A percentile compares a stretch with the other conserved stretches of the same genome.
Evolutionary conservation across 2,113 vertebrate species (phyloP).

Genomic region (Lamprologus callipterus): DNA sequence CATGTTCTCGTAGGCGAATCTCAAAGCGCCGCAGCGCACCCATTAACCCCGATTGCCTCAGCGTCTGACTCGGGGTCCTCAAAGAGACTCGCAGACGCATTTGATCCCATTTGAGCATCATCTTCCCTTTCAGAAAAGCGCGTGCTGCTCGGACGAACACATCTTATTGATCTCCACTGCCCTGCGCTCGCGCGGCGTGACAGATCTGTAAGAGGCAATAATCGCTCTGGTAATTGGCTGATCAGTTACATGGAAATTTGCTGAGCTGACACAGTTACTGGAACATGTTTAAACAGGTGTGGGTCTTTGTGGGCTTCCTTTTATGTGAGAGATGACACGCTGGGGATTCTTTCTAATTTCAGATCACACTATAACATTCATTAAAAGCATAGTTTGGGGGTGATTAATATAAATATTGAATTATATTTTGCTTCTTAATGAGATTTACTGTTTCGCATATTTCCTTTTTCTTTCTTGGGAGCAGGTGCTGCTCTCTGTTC

Average conservation of each 20-base stretch:
- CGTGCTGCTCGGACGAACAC: neutral
- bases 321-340: neutral
- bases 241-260: slow-evolving; percentile 46
- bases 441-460: neutral
- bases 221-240: slow-evolving; percentile 53
- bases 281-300: neutral
- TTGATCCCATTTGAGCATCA: slow-evolving; percentile 48
- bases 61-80: neutral
- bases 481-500: neutral
- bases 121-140: neutral
- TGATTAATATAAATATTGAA: neutral
- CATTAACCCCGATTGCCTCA: slow-evolving; percentile 45
- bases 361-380: neutral
- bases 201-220: slow-evolving; percentile 45
- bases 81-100: slow-evolving; percentile 7
- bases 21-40: neutral
- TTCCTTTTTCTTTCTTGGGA: neutral
- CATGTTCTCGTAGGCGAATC: slow-evolving; percentile 1
- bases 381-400: neutral
- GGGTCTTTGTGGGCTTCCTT: neutral
- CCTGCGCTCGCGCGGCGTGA: neutral
- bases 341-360: neutral
- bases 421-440: neutral
- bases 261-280: slow-evolving; percentile 12
- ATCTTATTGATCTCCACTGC: slow-evolving; percentile 38